Conservation (phyloP, 2,113 vertebrate genomes). For the Dendropsophus ebraccatus region DNA sequence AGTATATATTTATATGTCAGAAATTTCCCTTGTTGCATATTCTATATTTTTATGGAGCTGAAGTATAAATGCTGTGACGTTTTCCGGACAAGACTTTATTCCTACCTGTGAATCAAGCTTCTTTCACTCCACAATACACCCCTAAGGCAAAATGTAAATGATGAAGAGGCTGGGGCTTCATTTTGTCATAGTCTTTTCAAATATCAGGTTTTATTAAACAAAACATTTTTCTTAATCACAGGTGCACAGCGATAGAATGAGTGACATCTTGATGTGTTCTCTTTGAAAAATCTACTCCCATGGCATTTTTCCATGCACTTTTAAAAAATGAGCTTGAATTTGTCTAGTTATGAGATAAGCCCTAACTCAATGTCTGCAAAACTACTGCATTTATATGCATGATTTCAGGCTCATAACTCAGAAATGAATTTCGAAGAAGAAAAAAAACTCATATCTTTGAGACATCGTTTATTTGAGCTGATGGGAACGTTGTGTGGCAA, state of each 20-base stretch:
- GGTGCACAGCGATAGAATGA: constrained; percentile 65
- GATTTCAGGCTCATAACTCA: constrained; percentile 68
- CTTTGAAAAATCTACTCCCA: constrained; percentile 75
- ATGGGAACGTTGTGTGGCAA: constrained; percentile 28
- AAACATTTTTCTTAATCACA: constrained; percentile 74
- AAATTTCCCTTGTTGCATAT: constrained; percentile 61
- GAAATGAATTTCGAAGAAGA: constrained; percentile 62
- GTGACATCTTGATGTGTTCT: constrained; percentile 74
- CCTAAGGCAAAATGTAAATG: constrained; percentile 70
- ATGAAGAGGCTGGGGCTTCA: constrained; percentile 68
- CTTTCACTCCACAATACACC: constrained; percentile 70
- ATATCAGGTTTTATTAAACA: constrained; percentile 78
- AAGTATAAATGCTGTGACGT: constrained; percentile 63
- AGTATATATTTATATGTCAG: constrained; percentile 52
- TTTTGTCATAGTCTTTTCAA: constrained; percentile 74
- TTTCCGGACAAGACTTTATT: constrained; percentile 62
- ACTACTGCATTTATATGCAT: constrained; percentile 65
- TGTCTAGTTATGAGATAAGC: constrained; percentile 66
- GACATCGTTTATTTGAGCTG: constrained; percentile 58
- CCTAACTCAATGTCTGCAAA: constrained; percentile 65
- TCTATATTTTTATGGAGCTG: constrained; percentile 66
- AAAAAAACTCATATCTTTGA: constrained; percentile 12
- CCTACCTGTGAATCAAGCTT: constrained; percentile 68
- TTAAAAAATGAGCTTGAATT: constrained; percentile 74
- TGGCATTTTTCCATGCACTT: constrained; percentile 70